A percentile compares a stretch with the other conserved stretches of the same genome.
Conservation (phyloP, 1,140 invertebrate genomes). For the Aplysia californica region DNA sequence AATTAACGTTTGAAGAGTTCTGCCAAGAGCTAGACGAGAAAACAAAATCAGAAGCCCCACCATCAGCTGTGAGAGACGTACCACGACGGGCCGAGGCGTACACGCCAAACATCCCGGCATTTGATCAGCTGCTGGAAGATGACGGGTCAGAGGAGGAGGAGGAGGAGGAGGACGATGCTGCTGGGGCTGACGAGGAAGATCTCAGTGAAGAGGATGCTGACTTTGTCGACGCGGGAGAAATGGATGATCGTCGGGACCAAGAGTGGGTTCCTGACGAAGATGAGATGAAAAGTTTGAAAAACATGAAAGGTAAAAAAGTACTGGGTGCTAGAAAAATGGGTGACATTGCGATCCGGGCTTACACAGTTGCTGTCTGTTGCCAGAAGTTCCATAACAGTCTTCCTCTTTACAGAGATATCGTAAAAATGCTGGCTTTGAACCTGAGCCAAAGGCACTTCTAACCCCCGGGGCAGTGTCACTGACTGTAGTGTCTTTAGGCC, state of each 20-base stretch:
- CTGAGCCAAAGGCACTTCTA: too few relatives aligned
- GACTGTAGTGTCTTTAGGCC: too few relatives aligned
- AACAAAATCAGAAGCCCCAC: neutral
- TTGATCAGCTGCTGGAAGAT: conserved; percentile 10
- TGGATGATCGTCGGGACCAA: neutral
- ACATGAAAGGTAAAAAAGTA: too few relatives aligned
- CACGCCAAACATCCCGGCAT: neutral
- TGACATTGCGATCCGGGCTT: too few relatives aligned
- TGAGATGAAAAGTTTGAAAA: neutral
- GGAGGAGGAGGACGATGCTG: conserved; percentile 1
- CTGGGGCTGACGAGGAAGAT: neutral
- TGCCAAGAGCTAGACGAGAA: conserved; percentile 6
- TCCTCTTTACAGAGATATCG: too few relatives aligned
- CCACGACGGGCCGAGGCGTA: neutral
- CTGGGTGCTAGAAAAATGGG: too few relatives aligned
- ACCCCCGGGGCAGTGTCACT: too few relatives aligned
- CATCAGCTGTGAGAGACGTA: neutral
- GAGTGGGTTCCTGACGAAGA: conserved; percentile 9
- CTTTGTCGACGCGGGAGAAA: conserved; percentile 7
- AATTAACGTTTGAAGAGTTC: conserved; percentile 23
- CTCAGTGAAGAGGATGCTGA: neutral
- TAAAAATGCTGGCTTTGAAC: too few relatives aligned
- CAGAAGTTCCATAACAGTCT: too few relatives aligned
- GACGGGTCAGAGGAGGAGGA: neutral
- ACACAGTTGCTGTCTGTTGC: too few relatives aligned